Conservation (phyloP, 2,888 invertebrate species). For the Drosophila neonasuta region DNA sequence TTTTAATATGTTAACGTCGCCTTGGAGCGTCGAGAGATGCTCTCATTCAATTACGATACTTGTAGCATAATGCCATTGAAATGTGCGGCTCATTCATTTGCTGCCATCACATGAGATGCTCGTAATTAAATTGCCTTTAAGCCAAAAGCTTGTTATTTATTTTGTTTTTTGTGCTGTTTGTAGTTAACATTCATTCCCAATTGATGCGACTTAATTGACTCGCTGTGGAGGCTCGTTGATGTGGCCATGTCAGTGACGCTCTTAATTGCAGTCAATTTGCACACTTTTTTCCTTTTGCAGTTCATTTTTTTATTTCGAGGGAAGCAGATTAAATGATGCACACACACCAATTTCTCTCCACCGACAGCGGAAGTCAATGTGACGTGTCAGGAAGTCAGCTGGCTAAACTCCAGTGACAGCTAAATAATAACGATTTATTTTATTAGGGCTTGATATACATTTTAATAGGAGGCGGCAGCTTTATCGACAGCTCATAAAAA, state of each 20-base stretch:
- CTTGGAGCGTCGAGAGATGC: not conserved
- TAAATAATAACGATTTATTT: slow-evolving; percentile 38
- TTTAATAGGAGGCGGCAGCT: slow-evolving; percentile 28
- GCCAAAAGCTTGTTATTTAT: not conserved
- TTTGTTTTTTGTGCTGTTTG: slow-evolving; percentile 9
- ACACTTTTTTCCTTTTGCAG: slow-evolving; percentile 28
- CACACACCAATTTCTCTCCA: slow-evolving; percentile 11
- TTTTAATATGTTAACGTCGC: not conserved
- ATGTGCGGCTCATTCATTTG: slow-evolving; percentile 21
- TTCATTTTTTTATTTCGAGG: slow-evolving; percentile 8
- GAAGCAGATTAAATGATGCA: slow-evolving; percentile 22
- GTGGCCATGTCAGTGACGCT: slow-evolving; percentile 6
- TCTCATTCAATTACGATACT: slow-evolving; percentile 3
- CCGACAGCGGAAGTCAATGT: slow-evolving; percentile 28
- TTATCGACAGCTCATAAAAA: slow-evolving; percentile 25
- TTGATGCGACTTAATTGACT: slow-evolving; percentile 42
- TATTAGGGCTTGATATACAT: slow-evolving; percentile 28
- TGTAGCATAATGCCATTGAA: slow-evolving; percentile 12
- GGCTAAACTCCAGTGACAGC: slow-evolving; percentile 31
- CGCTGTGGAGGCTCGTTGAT: slow-evolving; percentile 19
- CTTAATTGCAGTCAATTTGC: slow-evolving; percentile 63
- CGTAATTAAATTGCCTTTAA: slow-evolving; percentile 35
- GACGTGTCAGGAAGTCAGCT: slow-evolving; percentile 16
- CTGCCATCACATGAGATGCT: slow-evolving; percentile 2
- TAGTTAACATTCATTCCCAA: slow-evolving; percentile 36